Percentiles rank a stretch among this genome's conserved stretches.
Evolutionary conservation across 1,140 invertebrate genomes (phyloP).

Genomic region (Drosophila punjabiensis): DNA sequence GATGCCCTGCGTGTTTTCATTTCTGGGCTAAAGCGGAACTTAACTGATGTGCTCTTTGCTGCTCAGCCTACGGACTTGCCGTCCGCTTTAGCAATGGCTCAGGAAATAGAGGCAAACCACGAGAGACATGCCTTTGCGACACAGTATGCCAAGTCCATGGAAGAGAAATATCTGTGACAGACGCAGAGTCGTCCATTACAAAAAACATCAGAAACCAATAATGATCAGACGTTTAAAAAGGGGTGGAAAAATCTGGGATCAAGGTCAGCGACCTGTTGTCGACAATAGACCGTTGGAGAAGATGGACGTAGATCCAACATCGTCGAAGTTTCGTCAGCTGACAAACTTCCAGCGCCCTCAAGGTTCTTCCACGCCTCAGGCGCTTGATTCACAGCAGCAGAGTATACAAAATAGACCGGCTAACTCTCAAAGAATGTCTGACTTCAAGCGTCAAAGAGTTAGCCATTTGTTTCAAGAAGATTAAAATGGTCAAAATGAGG

Average conservation of each 20-base stretch:
- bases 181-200: constrained; percentile 3
- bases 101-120: constrained; percentile 11
- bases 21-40: constrained; percentile 1
- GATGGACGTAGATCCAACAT: constrained; percentile 6
- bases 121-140: constrained; percentile 1
- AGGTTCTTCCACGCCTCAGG: background rate
- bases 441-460: background rate
- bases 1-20: constrained; percentile 3
- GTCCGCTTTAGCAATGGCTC: background rate
- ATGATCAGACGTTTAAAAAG: background rate
- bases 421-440: background rate
- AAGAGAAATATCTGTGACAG: background rate
- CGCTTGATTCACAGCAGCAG: background rate
- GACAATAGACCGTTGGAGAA: background rate
- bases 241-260: constrained; percentile 1
- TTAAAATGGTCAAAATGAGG: background rate
- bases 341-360: too few species aligned
- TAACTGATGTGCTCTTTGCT: constrained; percentile 10
- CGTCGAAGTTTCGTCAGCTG: background rate
- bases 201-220: background rate
- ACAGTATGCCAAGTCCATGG: background rate
- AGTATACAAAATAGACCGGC: background rate
- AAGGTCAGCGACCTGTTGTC: constrained; percentile 1
- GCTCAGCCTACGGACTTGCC: background rate
- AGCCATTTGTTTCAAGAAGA: background rate